Evolutionary conservation across 1,140 invertebrate genomes (phyloP).

Genomic region (Macrosteles quadrilineatus): DNA sequence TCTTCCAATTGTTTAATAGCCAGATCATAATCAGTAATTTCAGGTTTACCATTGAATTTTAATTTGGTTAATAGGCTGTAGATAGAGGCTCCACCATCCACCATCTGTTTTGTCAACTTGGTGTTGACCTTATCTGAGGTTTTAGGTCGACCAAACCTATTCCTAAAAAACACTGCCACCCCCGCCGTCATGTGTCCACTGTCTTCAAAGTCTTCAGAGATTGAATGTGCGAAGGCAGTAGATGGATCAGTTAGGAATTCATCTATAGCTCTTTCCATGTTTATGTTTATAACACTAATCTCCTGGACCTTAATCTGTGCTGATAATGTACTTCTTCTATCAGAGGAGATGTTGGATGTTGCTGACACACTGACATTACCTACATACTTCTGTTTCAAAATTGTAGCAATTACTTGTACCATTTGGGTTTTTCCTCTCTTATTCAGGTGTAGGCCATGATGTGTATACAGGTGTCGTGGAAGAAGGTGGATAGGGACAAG

Average conservation of each 20-base stretch:
- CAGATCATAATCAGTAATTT: neutral
- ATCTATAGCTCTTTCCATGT: neutral
- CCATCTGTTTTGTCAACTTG: neutral
- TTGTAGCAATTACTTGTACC: neutral
- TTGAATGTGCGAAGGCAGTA: neutral
- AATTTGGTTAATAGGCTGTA: neutral
- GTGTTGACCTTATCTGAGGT: neutral
- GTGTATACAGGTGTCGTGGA: neutral
- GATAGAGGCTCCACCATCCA: neutral
- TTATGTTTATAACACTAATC: neutral
- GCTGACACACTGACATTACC: too few species aligned
- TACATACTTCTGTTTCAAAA: neutral
- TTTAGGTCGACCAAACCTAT: neutral
- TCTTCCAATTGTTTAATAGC: neutral
- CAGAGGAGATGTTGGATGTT: too few species aligned
- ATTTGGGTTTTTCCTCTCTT: neutral
- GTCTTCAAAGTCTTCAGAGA: neutral
- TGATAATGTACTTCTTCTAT: too few species aligned
- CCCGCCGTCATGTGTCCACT: too few species aligned
- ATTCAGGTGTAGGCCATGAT: neutral
- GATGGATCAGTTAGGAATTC: neutral
- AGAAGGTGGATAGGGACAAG: conserved; percentile 1
- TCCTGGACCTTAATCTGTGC: too few species aligned
- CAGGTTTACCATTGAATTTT: neutral
- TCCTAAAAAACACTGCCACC: neutral